Evolutionary conservation across 1,140 invertebrate genomes (phyloP).

Genomic region (Alviniconcha marisindica): DNA sequence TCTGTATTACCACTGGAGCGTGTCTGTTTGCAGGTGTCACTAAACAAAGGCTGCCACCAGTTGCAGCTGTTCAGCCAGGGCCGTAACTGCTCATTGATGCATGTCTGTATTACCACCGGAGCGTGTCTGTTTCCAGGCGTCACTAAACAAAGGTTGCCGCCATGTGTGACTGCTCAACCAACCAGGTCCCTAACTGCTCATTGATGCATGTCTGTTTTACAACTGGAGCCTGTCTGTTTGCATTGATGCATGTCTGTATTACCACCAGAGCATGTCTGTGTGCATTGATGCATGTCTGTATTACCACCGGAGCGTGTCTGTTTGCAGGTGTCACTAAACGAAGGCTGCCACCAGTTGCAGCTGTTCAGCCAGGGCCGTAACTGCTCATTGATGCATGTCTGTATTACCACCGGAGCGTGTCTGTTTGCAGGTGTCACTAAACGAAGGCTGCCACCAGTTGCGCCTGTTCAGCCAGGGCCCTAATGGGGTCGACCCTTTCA

Average conservation of each 20-base stretch:
- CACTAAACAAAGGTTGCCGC: too few species aligned
- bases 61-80: constrained; percentile 67
- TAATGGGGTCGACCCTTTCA: constrained; percentile 70
- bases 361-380: too few species aligned
- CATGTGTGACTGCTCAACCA: too few species aligned
- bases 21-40: constrained; percentile 35
- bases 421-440: constrained; percentile 68
- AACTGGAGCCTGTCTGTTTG: neutral
- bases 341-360: too few species aligned
- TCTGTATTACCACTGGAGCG: neutral
- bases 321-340: neutral
- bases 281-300: neutral
- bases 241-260: neutral
- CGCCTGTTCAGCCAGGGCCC: constrained; percentile 69
- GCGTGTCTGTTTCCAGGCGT: neutral
- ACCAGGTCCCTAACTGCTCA: too few species aligned
- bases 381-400: neutral
- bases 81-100: too few species aligned
- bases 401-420: neutral
- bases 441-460: constrained; percentile 74
- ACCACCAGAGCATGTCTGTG: neutral
- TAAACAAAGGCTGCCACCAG: constrained; percentile 74
- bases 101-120: neutral
- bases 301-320: neutral
- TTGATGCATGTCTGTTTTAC: neutral